Base-by-base conservation (phyloP, 2,113 vertebrate genomes). In the Heterotilapia buettikoferi region DNA sequence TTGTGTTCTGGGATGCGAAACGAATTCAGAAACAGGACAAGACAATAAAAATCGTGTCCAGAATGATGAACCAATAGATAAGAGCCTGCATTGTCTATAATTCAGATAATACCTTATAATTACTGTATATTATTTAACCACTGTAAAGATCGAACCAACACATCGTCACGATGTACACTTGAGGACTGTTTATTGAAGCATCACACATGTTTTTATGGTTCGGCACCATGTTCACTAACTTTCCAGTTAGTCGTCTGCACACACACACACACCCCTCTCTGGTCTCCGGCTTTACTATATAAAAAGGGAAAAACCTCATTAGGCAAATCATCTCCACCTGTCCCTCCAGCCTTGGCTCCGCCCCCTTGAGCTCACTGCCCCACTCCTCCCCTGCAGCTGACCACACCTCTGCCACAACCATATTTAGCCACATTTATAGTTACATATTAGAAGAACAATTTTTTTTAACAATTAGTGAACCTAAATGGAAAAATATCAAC, bases 191-290 rank as follows among this genome's bases (percentile, higher is more conserved):
- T 56, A 56, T 13, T 56, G 11, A 56, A 13, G 11, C 11, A 56
- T 13, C 53, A 0, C 6, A 26, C 54, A 9, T 38, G 6, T 26
- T 26, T 13, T 14, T 26, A 56, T 56, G 54, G 21, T 14, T 56
- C 0, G 0, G 6, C 21, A 26, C 54, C 6, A 13, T 7, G 21
- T 56, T 56, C 11, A 0, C 53, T 21, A 56, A 13, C 11, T 24
- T 56, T 56, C 21, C 21, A 56, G 53, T 24, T 56, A 56, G 21
- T 24, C 6, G 21, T 24, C 10, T 21, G 6, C 10, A 1, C 52
- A 6, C 52, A 2, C 40, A 3, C 53, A 13, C n/a, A 2, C n/a
- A 0, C 19, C 1, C 10, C 53, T 12, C n/a, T 24, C 53, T 24
- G 11, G 21, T 56, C 53, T 56, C 21, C 3, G 11, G 21, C 11